Evolutionary conservation across 2,888 invertebrate genomes (phyloP).

Genomic region (Amorpha juglandis): DNA sequence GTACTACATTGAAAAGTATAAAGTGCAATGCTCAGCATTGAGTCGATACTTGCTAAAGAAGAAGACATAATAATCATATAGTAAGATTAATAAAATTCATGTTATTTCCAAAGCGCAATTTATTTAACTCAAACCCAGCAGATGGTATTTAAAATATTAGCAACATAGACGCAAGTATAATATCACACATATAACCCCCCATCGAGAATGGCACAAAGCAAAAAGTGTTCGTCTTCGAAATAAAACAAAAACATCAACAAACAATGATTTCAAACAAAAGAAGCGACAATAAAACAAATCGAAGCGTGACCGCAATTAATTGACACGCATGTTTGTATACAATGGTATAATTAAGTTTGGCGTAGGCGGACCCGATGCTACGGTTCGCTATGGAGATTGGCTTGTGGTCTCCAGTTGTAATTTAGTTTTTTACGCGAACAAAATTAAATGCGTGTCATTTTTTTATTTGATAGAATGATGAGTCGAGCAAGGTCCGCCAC

Average conservation of each 20-base stretch:
- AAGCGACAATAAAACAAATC: constrained; percentile 45
- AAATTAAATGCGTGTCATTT: constrained; percentile 1
- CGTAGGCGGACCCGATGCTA: constrained; percentile 58
- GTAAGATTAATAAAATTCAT: too few relatives aligned
- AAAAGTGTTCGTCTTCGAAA: not conserved
- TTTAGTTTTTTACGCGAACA: not conserved
- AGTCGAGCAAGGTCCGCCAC: too few relatives aligned
- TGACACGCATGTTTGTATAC: constrained; percentile 62
- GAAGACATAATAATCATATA: too few relatives aligned
- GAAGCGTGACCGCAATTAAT: constrained; percentile 55
- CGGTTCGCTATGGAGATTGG: constrained; percentile 26
- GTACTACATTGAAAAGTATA: too few relatives aligned
- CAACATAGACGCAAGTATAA: too few relatives aligned
- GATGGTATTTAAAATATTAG: too few relatives aligned
- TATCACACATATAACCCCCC: not conserved
- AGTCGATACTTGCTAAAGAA: too few relatives aligned
- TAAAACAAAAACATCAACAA: constrained; percentile 6
- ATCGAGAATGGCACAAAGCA: not conserved
- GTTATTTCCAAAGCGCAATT: too few relatives aligned
- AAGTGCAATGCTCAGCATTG: too few relatives aligned
- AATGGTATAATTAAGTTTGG: constrained; percentile 64
- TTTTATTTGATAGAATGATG: too few relatives aligned
- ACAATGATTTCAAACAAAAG: constrained; percentile 44
- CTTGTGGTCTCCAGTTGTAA: not conserved
- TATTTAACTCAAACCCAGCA: too few relatives aligned